Base-by-base conservation (phyloP, 2,113 vertebrate genomes). In the Pygoscelis adeliae region DNA sequence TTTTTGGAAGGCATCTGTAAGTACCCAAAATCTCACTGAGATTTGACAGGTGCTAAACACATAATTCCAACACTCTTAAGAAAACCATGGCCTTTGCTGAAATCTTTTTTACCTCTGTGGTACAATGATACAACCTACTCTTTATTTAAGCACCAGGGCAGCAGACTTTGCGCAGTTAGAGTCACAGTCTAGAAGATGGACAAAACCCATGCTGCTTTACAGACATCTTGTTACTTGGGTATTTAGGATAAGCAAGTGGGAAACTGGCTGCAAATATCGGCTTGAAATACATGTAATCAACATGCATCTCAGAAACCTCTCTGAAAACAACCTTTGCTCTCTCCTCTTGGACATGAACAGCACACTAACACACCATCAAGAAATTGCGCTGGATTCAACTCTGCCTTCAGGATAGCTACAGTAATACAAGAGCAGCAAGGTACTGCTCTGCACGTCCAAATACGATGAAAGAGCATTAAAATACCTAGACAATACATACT, bases 381-480 rank as follows among this genome's bases (percentile, higher is more conserved):
- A 53, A 40, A 22, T 0, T 12, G 5, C 32, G 36, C 65, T 87
- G 50, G 19, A 34, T 21, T 62, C 49, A 70, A 32, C 25, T 78
- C 62, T 73, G 38, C 46, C 67, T 62, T 81, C 46, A 27, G 62
- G 59, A 26, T 32, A 90, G 55, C 55, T 42, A 34, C 18, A 46
- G 59, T 27, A 46, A 23, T 0, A 76, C 15, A n/a, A 46, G 53
- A 78, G 11, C 42, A 91, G 65, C 56, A 80, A 58, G 26, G 17
- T 38, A 4, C 30, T 30, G n/a, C 29, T 52, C 49, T 72, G 46
- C 29, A 62, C 1, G 2, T 46, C 32, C 36, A 77, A 70, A 70
- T 16, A 34, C 0, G 0, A 21, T 15, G 25, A 42, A 77, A 42
- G 15, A 70, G 7, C 32, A 66, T 55, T 42, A 42, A 81, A 83